Conservation (phyloP, 64 coral and sea anemone genomes). For the Trachythela sp. region DNA sequence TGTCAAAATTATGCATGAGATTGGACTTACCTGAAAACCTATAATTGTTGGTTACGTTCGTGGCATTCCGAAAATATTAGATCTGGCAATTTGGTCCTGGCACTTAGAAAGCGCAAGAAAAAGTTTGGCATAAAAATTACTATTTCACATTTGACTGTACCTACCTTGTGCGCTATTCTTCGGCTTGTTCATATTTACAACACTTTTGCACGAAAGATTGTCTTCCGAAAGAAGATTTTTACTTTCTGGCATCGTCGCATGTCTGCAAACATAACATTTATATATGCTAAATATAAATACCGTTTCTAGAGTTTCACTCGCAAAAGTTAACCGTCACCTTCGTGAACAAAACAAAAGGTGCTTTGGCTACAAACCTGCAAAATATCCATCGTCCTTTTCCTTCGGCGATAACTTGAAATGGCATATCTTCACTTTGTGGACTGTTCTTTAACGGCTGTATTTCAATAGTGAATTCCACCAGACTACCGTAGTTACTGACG, state of each 20-base stretch:
- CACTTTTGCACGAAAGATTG: not conserved
- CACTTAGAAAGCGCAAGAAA: too few species aligned
- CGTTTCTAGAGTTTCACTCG: not conserved
- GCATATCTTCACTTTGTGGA: constrained; percentile 83
- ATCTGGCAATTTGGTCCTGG: too few species aligned
- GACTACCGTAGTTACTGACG: constrained; percentile 87
- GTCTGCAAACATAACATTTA: not conserved
- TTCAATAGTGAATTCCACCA: constrained; percentile 84
- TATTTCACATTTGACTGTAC: not conserved
- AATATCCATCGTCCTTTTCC: constrained; percentile 76
- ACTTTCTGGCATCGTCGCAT: not conserved
- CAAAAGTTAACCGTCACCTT: too few species aligned
- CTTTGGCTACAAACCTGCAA: constrained; percentile 42
- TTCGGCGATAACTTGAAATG: constrained; percentile 60
- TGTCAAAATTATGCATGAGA: too few species aligned
- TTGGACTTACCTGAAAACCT: too few species aligned
- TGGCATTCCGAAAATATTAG: too few species aligned
- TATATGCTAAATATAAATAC: not conserved
- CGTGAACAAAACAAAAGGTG: too few species aligned
- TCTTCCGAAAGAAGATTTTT: not conserved
- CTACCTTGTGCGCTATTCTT: not conserved
- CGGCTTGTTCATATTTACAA: not conserved
- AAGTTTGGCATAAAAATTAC: not conserved
- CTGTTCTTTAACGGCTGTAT: constrained; percentile 67
- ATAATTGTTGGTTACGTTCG: too few species aligned